Conservation (phyloP, 2,888 invertebrate genomes). For the Charanyca ferruginea region DNA sequence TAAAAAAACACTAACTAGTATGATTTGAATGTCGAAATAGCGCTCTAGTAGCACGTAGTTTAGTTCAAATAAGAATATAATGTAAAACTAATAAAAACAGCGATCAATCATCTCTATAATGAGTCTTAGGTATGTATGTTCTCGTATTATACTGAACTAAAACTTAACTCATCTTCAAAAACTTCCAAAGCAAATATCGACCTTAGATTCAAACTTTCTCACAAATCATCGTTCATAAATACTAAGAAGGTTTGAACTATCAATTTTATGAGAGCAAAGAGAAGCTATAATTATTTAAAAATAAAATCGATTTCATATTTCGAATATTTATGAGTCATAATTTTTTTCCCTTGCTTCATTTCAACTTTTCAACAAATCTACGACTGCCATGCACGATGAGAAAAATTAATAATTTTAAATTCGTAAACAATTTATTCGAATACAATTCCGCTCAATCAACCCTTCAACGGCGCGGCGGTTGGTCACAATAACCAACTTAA, state of each 20-base stretch:
- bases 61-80: no score
- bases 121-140: conserved; percentile 24
- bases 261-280: conserved; percentile 9
- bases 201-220: conserved; percentile 39
- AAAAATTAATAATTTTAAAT: conserved; percentile 1
- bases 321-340: conserved; percentile 5
- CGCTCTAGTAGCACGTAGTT: no score
- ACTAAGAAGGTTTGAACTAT: conserved; percentile 8
- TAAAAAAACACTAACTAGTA: no score
- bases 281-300: not conserved
- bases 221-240: conserved; percentile 16
- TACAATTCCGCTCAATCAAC: conserved; percentile 60
- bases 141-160: not conserved
- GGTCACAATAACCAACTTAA: conserved; percentile 53
- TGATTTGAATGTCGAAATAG: no score
- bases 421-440: conserved; percentile 35
- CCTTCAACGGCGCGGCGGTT: conserved; percentile 46
- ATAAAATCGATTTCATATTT: conserved; percentile 10
- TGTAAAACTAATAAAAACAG: no score
- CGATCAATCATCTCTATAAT: conserved; percentile 30
- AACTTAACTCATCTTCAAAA: conserved; percentile 23
- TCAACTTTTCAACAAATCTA: conserved; percentile 8
- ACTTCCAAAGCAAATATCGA: conserved; percentile 22
- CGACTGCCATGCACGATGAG: not conserved
- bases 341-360: conserved; percentile 1